phyloP scores from a whole-genome alignment of 2,888 invertebrate species.

The Glomeris marginata region DNA sequence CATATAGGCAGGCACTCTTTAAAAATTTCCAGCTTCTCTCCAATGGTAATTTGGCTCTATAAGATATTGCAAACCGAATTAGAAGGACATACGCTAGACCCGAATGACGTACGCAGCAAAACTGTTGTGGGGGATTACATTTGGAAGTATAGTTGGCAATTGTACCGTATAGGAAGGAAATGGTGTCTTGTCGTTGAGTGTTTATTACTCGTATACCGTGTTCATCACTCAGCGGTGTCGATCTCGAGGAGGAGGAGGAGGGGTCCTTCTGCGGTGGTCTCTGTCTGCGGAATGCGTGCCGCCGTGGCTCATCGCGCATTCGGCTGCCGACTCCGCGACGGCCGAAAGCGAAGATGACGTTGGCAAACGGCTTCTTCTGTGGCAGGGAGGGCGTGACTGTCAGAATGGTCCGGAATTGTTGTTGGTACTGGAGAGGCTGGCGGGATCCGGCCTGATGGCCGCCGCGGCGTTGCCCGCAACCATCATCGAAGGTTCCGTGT shows the following conservation, averaged over 20 bases:
- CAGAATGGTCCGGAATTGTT: conserved; percentile 16
- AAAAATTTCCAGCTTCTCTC: too few species aligned
- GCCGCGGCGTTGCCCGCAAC: conserved; percentile 17
- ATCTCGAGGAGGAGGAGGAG: not conserved
- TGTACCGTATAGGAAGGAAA: not conserved
- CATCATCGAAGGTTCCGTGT: conserved; percentile 26
- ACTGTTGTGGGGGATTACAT: too few species aligned
- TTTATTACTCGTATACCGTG: not conserved
- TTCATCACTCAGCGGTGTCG: not conserved
- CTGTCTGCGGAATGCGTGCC: too few species aligned
- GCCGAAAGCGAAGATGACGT: not conserved
- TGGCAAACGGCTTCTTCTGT: not conserved
- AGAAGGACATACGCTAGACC: too few species aligned
- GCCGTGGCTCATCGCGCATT: too few species aligned
- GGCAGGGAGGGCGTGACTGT: not conserved
- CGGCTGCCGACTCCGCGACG: not conserved
- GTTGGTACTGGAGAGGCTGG: conserved; percentile 16
- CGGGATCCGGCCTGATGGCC: conserved; percentile 18
- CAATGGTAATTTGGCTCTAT: too few species aligned
- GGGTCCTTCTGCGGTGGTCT: not conserved
- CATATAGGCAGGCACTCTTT: too few species aligned
- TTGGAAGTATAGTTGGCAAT: too few species aligned
- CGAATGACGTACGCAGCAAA: too few species aligned
- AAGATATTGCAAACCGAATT: too few species aligned
- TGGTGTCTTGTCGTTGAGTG: not conserved